Percentiles rank a stretch among this genome's conserved stretches.
phyloP scores from a whole-genome alignment of 1,140 invertebrate species.

The Ptiloglossa arizonensis region DNA sequence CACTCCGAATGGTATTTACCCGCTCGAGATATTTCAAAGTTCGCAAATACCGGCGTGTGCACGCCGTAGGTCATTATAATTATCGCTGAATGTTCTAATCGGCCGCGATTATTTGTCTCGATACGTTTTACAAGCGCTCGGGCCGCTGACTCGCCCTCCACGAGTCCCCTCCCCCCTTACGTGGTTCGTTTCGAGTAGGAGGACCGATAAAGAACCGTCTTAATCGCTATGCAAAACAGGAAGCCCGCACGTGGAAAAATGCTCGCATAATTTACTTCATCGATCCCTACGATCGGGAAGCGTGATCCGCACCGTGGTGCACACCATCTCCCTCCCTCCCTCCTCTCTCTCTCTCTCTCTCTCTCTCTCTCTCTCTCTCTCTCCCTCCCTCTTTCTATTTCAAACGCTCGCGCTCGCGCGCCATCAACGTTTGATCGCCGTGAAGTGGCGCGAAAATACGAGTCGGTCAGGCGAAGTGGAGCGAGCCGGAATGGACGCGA shows the following conservation, averaged over 20 bases:
- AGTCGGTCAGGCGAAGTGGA: constrained; percentile 68
- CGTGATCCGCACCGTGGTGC: constrained; percentile 16
- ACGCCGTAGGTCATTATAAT: constrained; percentile 33
- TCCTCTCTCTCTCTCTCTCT: neutral
- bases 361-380: neutral
- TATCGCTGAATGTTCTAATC: constrained; percentile 47
- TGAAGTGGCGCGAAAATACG: constrained; percentile 71
- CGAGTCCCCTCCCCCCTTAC: neutral
- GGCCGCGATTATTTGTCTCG: constrained; percentile 45
- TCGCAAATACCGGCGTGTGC: neutral
- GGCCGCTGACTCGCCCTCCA: neutral
- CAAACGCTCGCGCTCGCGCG: too few species aligned
- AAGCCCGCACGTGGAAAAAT: constrained; percentile 43
- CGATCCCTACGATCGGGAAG: constrained; percentile 26
- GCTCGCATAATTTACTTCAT: constrained; percentile 44
- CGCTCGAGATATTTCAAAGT: neutral
- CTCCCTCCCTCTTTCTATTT: neutral
- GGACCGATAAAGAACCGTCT: constrained; percentile 42
- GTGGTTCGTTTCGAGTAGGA: constrained; percentile 22
- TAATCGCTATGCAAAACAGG: constrained; percentile 53
- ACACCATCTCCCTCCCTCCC: neutral
- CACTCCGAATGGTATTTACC: constrained; percentile 28
- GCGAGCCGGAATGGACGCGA: constrained; percentile 67
- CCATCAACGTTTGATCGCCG: constrained; percentile 30
- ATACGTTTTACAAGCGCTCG: constrained; percentile 34